These are phyloP conservation scores for Phalacrocorax aristotelis DNA, from an alignment of 2,113 vertebrate genomes.

Conservation along the genomic window DNA sequence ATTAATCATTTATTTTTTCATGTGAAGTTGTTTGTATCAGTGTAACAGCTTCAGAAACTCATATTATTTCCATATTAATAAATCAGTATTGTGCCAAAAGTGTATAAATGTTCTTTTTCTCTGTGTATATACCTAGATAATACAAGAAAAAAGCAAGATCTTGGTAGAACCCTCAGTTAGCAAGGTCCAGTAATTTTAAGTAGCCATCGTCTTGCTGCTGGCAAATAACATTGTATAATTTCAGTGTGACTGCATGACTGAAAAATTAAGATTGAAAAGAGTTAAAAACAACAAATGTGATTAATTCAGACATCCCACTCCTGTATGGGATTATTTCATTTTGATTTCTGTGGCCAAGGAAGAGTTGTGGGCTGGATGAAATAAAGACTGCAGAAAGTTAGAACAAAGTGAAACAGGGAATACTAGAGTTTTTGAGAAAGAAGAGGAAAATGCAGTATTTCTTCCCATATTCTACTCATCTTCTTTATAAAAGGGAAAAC, in stretches of 20 bases:
- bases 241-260: background rate
- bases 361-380: background rate
- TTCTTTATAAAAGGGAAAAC: background rate
- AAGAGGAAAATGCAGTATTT: background rate
- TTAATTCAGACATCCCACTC: background rate
- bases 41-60: background rate
- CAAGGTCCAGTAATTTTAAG: background rate
- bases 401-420: background rate
- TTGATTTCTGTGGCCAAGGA: background rate
- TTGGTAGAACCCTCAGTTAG: background rate
- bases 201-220: background rate
- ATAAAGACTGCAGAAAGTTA: background rate
- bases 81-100: background rate
- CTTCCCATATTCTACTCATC: background rate
- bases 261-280: background rate
- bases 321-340: background rate
- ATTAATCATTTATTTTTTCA: background rate
- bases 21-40: background rate
- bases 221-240: background rate
- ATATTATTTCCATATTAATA: background rate
- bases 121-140: background rate
- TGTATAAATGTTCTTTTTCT: background rate
- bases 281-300: background rate
- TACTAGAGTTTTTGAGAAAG: background rate
- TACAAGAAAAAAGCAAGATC: background rate